Conservation (phyloP, 2,113 vertebrate species). For the Corythoichthys intestinalis region DNA sequence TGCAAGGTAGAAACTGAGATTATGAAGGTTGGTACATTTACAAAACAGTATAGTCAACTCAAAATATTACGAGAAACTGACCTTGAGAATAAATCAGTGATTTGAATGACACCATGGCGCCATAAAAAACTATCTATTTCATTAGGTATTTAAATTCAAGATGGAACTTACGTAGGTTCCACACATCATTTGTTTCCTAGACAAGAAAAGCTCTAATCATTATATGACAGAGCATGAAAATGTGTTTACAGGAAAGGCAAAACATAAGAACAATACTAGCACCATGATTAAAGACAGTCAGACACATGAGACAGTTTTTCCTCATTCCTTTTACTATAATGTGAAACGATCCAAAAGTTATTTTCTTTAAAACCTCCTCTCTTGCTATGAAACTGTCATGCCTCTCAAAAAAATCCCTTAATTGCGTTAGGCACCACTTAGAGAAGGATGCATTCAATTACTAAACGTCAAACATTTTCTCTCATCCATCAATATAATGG, state of each 20-base stretch:
- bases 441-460: background rate
- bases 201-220: background rate
- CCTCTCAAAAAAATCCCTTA: background rate
- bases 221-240: background rate
- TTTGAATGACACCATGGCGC: background rate
- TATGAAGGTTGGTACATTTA: background rate
- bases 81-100: background rate
- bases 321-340: background rate
- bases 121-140: background rate
- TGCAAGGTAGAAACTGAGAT: slow-evolving; percentile 3
- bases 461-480: background rate
- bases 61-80: background rate
- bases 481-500: background rate
- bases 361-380: background rate
- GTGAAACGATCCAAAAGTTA: background rate
- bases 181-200: background rate
- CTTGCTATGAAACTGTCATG: background rate
- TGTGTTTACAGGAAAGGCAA: background rate
- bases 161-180: background rate
- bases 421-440: background rate
- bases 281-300: background rate
- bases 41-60: background rate
- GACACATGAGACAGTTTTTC: background rate
- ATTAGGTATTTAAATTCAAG: background rate
- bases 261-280: background rate